Evolutionary conservation across 2,797 vertebrate species (phyloP).

Genomic region (Sebastes diploproa): DNA sequence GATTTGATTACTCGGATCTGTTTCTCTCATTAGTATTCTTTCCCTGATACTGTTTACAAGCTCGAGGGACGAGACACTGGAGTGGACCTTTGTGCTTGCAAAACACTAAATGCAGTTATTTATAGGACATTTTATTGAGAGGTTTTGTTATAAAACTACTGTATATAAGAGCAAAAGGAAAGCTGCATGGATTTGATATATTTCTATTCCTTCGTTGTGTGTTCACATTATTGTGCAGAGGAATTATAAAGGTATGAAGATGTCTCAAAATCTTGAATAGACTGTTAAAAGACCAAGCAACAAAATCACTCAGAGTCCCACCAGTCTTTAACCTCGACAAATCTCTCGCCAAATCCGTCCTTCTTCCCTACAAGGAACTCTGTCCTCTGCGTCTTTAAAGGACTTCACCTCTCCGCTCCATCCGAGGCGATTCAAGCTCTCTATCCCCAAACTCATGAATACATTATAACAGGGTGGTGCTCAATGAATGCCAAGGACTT

Average conservation of each 20-base stretch:
- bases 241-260: slow-evolving; percentile 26
- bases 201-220: slow-evolving; percentile 55
- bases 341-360: slow-evolving; percentile 42
- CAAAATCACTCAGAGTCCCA: slow-evolving; percentile 35
- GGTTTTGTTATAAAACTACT: slow-evolving; percentile 41
- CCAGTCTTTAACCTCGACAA: slow-evolving; percentile 39
- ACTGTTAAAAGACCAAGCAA: slow-evolving; percentile 58
- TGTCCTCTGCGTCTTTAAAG: slow-evolving; percentile 33
- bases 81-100: slow-evolving; percentile 4
- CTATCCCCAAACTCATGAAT: slow-evolving; percentile 54
- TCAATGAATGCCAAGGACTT: slow-evolving; percentile 79
- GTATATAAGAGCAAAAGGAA: slow-evolving; percentile 22
- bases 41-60: slow-evolving; percentile 27
- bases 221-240: slow-evolving; percentile 44
- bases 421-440: slow-evolving; percentile 30
- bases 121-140: slow-evolving; percentile 35
- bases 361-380: slow-evolving; percentile 18
- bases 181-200: slow-evolving; percentile 50
- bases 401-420: slow-evolving; percentile 39
- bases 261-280: slow-evolving; percentile 49
- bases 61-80: background rate
- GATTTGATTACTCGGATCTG: slow-evolving; percentile 83
- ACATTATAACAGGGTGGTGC: slow-evolving; percentile 66
- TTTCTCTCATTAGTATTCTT: slow-evolving; percentile 15
- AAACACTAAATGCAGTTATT: slow-evolving; percentile 33